Evolutionary conservation across 2,113 vertebrate species (phyloP).

Genomic region (Podarcis raffonei): DNA sequence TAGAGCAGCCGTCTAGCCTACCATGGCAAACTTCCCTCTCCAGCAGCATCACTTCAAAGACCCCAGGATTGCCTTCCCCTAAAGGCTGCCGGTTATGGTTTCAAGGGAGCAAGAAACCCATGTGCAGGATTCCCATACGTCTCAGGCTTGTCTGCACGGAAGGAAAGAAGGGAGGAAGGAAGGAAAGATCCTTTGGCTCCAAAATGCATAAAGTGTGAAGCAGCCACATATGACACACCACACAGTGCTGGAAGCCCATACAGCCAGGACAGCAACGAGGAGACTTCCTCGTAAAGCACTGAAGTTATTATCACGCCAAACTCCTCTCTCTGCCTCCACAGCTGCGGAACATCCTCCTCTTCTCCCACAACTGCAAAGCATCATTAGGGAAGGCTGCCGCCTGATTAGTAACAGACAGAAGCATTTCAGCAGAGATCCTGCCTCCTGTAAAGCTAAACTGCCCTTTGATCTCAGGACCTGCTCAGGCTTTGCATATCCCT

Average conservation of each 20-base stretch:
- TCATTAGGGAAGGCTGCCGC: not conserved
- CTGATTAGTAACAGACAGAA: not conserved
- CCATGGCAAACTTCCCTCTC: too few relatives aligned
- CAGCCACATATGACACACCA: not conserved
- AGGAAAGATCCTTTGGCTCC: not conserved
- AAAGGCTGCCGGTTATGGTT: too few relatives aligned
- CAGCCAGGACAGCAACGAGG: too few relatives aligned
- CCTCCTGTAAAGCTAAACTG: not conserved
- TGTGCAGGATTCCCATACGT: not conserved
- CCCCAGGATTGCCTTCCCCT: too few relatives aligned
- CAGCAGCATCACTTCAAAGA: too few relatives aligned
- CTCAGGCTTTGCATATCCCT: not conserved
- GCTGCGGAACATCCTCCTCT: not conserved
- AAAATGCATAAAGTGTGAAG: not conserved
- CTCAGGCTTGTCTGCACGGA: not conserved
- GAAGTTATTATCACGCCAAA: not conserved
- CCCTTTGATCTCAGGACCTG: not conserved
- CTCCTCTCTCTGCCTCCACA: not conserved
- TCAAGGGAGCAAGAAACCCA: not conserved
- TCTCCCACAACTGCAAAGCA: not conserved
- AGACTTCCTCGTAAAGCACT: not conserved
- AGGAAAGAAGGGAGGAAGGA: not conserved
- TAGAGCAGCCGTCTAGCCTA: too few relatives aligned
- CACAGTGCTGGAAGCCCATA: not conserved
- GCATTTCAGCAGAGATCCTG: not conserved